Base-by-base conservation (phyloP, 2,888 invertebrate genomes). In the Ormia ochracea region DNA sequence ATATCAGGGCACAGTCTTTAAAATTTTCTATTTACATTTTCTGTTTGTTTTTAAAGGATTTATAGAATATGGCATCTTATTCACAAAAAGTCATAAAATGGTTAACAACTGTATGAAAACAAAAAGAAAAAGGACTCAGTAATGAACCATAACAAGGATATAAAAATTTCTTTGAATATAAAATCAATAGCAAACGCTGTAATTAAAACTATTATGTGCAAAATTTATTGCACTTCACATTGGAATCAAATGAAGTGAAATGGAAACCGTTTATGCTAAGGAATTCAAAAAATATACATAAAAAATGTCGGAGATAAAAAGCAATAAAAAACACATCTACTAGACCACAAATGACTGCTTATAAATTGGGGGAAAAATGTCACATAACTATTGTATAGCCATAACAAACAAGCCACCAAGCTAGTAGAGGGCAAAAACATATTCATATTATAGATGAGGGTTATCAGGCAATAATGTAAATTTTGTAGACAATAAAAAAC, bases 61-160 rank as follows among this genome's bases (percentile, higher is more conserved):
- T n/a, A n/a, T n/a, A n/a, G 4, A 31, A 12, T 0, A 4, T 31
- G 38, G 26, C 19, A 31, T 41, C 10, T 21, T 31, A 14, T 23
- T 2, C 23, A 31, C 9, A 59, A 75, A 68, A 70, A 70, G 26
- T 59, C 70, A 65, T 77, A 65, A 77, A 70, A 70, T 77, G 9
- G 41, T 70, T 58, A 59, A 77, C 65, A 70, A 59, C 78, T 78
- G 72, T 58, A 58, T 48, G 14, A 10, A 19, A 48, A 9, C 9
- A 41, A 41, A 43, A 52, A 17, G 31, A 38, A 63, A 26, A 41
- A 58, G 54, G 2, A 58, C 50, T 6, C 33, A n/a, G n/a, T 72
- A 52, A 78, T 78, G 65, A 78, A 72, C 59, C 78, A 72, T 66
- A 36, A 45, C 78, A 72, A 36, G 58, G 54, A 72, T 14, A n/a